Evolutionary conservation across 2,888 invertebrate species (phyloP), one percentile per base, ranked within the genome.

Genomic region (Tachina grossa): DNA sequence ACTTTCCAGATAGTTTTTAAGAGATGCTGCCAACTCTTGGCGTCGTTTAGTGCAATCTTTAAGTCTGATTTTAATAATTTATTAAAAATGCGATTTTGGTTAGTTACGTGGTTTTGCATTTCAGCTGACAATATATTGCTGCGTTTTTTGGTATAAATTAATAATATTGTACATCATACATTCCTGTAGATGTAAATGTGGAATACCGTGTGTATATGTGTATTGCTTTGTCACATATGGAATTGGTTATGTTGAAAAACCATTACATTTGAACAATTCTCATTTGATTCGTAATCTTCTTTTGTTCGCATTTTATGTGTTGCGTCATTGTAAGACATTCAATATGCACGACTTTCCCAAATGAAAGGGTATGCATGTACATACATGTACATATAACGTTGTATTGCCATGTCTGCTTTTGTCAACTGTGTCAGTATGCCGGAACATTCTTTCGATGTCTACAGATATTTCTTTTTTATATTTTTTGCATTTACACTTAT

Each of bases 231-330:
- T 14, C 75, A 68, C 16, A 63, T 41, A 57, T 47, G 69, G 19
- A 81, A 55, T 63, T 71, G 47, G 47, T 78, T 72, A 72, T 82
- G 66, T 74, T 77, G 47, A 49, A 74, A 31, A 85, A 51, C 69
- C 65, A 76, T 63, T 78, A 65, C 63, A 72, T 49, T 72, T 53
- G 41, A 66, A 79, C 79, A 78, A 81, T 83, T 81, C 74, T 83
- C 55, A 77, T 87, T 83, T 87, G 86, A 86, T 87, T 87, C 87
- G 86, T 86, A 71, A 83, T 83, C 74, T 87, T 69, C 72, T 82
- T 81, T 83, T 86, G 81, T 86, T 83, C 57, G 13, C 41, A 47
- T 86, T 81, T 74, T 71, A 65, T 75, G 71, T 80, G 51, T 71
- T 77, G 57, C 78, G 74, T 47, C 45, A 55, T 41, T 66, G 57